Conservation (phyloP, 2,888 invertebrate genomes). For the Plusia festucae region DNA sequence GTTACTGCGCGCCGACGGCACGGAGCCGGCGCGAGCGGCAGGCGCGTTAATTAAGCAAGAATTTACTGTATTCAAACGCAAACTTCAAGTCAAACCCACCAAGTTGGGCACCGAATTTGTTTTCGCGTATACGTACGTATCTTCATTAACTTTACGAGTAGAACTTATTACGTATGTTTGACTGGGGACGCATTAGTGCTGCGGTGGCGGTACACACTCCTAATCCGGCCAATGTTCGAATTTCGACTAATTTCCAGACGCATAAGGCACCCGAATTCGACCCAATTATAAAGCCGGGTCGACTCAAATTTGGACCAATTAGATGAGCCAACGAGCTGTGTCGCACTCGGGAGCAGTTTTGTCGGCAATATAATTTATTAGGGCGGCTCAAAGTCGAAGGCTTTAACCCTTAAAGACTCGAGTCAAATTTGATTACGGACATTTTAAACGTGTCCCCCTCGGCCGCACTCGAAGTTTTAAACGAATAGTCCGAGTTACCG, state of each 20-base stretch:
- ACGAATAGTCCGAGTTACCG: constrained; percentile 75
- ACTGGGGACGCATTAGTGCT: constrained; percentile 75
- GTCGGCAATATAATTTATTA: constrained; percentile 89
- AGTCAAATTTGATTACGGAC: constrained; percentile 88
- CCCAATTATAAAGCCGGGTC: constrained; percentile 87
- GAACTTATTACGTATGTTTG: constrained; percentile 84
- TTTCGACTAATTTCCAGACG: constrained; percentile 83
- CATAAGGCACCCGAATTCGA: constrained; percentile 79
- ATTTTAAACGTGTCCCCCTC: constrained; percentile 84
- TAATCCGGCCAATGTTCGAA: constrained; percentile 82
- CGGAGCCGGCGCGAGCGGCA: constrained; percentile 60
- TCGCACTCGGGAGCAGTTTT: constrained; percentile 88
- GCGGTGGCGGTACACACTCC: constrained; percentile 75
- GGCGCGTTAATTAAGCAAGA: constrained; percentile 84
- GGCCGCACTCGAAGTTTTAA: constrained; percentile 79
- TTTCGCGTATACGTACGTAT: constrained; percentile 75
- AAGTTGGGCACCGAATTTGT: constrained; percentile 82
- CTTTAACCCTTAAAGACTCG: constrained; percentile 88
- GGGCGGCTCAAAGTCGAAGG: constrained; percentile 87
- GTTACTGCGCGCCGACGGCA: constrained; percentile 60
- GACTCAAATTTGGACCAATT: constrained; percentile 88
- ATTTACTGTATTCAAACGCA: constrained; percentile 82
- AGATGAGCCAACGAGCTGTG: constrained; percentile 89
- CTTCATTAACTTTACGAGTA: constrained; percentile 82
- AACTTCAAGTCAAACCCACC: constrained; percentile 78